Conservation (phyloP, 2,888 invertebrate genomes). For the Julus scanicus region DNA sequence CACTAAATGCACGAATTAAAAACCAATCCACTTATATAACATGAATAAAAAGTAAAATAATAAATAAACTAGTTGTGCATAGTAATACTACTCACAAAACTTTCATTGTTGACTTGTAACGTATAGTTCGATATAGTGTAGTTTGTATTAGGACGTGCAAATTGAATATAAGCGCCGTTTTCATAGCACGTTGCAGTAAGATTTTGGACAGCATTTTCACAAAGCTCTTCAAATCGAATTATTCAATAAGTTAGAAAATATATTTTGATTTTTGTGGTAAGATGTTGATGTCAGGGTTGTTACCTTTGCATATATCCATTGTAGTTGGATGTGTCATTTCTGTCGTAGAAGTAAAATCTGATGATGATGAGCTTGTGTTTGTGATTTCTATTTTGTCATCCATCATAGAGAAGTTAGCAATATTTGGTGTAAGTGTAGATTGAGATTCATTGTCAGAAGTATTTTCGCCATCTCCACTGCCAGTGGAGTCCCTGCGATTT, state of each 20-base stretch:
- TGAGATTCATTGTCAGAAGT: background rate
- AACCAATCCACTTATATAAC: background rate
- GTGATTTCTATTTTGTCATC: no score
- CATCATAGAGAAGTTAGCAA: no score
- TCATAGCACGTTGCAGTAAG: background rate
- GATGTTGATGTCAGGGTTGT: no score
- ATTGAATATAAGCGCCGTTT: background rate
- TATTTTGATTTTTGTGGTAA: no score
- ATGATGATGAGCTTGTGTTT: no score
- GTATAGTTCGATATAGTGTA: background rate
- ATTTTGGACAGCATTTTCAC: background rate
- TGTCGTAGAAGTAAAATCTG: no score
- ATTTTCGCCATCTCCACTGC: background rate
- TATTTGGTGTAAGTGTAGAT: no score
- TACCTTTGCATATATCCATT: no score
- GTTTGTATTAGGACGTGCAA: background rate
- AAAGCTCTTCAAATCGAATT: background rate
- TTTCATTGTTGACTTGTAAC: background rate
- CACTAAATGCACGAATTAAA: background rate
- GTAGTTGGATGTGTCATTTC: no score
- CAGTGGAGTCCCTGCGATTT: background rate
- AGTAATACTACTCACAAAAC: background rate
- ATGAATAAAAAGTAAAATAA: background rate
- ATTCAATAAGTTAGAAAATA: background rate
- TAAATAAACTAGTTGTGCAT: background rate